Evolutionary conservation across 2,888 invertebrate genomes (phyloP).

Genomic region (Noctua janthe): DNA sequence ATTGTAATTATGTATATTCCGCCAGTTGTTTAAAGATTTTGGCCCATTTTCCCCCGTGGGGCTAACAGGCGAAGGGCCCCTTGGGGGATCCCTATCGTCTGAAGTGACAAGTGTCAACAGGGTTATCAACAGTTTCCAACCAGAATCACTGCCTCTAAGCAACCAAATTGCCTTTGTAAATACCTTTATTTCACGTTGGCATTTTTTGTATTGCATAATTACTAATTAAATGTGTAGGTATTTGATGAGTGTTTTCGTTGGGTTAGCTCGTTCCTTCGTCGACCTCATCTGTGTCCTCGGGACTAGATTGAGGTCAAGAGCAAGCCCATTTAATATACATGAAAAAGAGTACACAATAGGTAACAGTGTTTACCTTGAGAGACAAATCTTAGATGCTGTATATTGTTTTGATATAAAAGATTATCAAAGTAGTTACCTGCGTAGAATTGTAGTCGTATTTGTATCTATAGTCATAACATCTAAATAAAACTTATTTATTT

Average conservation of each 20-base stretch:
- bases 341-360: background rate
- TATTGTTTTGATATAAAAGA: slow-evolving; percentile 9
- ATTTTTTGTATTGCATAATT: background rate
- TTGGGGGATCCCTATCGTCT: background rate
- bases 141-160: too few relatives aligned
- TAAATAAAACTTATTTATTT: background rate
- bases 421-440: background rate
- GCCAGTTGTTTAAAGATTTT: too few relatives aligned
- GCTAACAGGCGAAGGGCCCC: background rate
- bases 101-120: background rate
- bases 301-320: too few relatives aligned
- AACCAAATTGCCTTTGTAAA: background rate
- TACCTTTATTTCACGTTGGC: background rate
- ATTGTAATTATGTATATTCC: background rate
- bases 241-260: background rate
- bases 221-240: slow-evolving; percentile 1
- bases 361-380: slow-evolving; percentile 1
- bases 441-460: slow-evolving; percentile 11
- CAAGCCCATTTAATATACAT: too few relatives aligned
- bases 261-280: too few relatives aligned
- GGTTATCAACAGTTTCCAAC: background rate
- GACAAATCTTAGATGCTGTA: background rate
- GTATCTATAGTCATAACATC: background rate
- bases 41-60: too few relatives aligned
- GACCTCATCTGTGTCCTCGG: too few relatives aligned